Evolutionary conservation across 2,888 invertebrate genomes (phyloP).

Genomic region (Reticulitermes lucifugus): DNA sequence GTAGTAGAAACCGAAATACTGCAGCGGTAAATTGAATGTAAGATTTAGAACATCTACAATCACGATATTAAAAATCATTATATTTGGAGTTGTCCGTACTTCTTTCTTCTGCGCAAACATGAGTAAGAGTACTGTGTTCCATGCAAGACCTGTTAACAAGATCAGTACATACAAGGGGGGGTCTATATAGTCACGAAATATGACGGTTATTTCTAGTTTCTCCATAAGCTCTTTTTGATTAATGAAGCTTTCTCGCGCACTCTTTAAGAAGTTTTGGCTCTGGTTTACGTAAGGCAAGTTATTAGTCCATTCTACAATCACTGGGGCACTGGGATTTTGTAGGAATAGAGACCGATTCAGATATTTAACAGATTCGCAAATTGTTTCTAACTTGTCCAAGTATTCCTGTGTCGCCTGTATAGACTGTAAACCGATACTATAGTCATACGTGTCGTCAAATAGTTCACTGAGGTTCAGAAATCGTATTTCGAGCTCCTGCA

Average conservation of each 20-base stretch:
- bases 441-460: conserved; percentile 19
- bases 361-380: background rate
- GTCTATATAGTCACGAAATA: conserved; percentile 13
- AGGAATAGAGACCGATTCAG: background rate
- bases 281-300: background rate
- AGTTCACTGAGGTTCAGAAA: background rate
- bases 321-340: background rate
- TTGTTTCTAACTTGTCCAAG: background rate
- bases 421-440: background rate
- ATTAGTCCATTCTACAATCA: background rate
- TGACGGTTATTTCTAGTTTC: background rate
- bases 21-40: conserved; percentile 21
- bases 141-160: background rate
- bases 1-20: conserved; percentile 22
- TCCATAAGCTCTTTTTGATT: background rate
- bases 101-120: background rate
- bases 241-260: background rate
- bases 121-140: background rate
- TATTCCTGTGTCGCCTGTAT: background rate
- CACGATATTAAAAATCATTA: conserved; percentile 25
- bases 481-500: background rate
- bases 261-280: background rate
- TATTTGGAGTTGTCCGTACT: conserved; percentile 2
- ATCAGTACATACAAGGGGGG: conserved; percentile 7
- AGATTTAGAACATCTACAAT: background rate